phyloP scores from a whole-genome alignment of 2,113 vertebrate genomes.

The Cyprinus carpio region DNA sequence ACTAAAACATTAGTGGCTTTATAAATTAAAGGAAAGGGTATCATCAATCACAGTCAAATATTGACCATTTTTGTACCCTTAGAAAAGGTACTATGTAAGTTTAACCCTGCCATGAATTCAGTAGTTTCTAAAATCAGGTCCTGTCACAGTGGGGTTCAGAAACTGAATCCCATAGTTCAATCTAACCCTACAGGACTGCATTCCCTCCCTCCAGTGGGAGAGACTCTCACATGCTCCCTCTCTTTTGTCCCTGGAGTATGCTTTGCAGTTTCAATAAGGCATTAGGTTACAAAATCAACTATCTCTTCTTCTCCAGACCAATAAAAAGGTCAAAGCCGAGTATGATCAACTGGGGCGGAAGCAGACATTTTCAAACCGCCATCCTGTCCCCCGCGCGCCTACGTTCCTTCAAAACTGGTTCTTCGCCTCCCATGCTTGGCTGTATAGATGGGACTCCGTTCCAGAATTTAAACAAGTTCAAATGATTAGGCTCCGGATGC shows the following conservation, averaged over 20 bases:
- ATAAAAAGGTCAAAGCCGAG: constrained; percentile 39
- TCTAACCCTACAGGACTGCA: constrained; percentile 12
- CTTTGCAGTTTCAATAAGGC: constrained; percentile 39
- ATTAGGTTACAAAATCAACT: constrained; percentile 52
- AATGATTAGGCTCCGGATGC: too few relatives aligned
- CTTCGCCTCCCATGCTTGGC: too few relatives aligned
- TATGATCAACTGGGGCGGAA: neutral
- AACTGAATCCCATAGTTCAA: constrained; percentile 20
- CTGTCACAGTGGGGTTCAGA: neutral
- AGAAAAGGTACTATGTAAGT: too few relatives aligned
- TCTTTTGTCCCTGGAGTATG: constrained; percentile 36
- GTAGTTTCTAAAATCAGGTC: neutral
- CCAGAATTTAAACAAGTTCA: too few relatives aligned
- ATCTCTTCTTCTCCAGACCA: constrained; percentile 9
- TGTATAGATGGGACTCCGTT: too few relatives aligned
- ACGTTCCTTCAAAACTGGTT: too few relatives aligned
- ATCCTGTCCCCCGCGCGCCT: too few relatives aligned
- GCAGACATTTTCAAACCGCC: neutral
- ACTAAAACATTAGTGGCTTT: neutral
- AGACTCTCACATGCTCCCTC: neutral
- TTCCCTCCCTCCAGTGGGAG: constrained; percentile 19
- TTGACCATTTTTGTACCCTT: neutral
- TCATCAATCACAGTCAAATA: neutral
- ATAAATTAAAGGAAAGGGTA: neutral
- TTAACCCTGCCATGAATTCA: too few relatives aligned